Evolutionary conservation across 2,888 invertebrate genomes (phyloP).

Genomic region (Abrostola triplasia): DNA sequence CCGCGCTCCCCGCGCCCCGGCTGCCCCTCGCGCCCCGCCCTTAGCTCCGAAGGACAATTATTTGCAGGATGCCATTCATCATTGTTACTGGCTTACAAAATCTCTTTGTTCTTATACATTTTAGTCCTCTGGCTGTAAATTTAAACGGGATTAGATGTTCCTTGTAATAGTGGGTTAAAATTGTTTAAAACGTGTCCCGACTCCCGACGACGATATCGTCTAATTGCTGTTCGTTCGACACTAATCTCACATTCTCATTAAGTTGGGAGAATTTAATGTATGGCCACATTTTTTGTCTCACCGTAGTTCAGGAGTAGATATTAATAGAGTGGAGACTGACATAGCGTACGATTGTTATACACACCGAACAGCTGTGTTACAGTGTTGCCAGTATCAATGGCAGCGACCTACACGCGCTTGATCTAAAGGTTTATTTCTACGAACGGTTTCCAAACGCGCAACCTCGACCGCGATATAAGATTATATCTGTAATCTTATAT

Average conservation of each 20-base stretch:
- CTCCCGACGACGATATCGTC: conserved; percentile 1
- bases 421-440: conserved; percentile 6
- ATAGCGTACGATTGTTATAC: conserved; percentile 38
- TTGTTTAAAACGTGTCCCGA: conserved; percentile 36
- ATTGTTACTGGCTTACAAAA: conserved; percentile 66
- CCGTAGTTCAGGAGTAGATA: conserved; percentile 16
- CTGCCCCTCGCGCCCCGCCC: conserved; percentile 56
- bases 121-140: conserved; percentile 48
- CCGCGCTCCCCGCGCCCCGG: conserved; percentile 50
- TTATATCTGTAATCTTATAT: background rate
- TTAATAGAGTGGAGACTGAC: conserved; percentile 30
- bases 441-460: background rate
- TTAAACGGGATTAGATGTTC: conserved; percentile 51
- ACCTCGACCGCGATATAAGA: background rate
- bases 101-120: conserved; percentile 65
- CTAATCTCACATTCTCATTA: conserved; percentile 21
- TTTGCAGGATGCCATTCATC: conserved; percentile 83
- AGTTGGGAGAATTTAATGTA: conserved; percentile 30
- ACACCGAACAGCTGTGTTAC: conserved; percentile 47
- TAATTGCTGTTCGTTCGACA: conserved; percentile 18
- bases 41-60: conserved; percentile 74
- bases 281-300: conserved; percentile 37
- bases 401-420: conserved; percentile 22
- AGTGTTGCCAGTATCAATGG: conserved; percentile 42
- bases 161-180: conserved; percentile 43